Base-by-base conservation (phyloP, 2,797 vertebrate genomes). In the Xenentodon cancila region DNA sequence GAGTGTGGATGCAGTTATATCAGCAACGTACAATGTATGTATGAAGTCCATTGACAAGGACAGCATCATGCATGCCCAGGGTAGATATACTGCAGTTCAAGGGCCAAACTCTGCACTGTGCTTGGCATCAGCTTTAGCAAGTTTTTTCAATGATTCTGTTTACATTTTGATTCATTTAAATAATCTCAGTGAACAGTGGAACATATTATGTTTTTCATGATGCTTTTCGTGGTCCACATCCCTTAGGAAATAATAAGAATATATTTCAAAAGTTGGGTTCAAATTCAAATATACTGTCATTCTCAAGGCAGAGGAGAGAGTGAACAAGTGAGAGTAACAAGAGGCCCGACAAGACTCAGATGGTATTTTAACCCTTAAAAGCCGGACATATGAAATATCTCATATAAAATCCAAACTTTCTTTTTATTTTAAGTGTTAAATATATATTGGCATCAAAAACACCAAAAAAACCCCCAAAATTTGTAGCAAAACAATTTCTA, bases 101-200 rank as follows among this genome's bases (percentile, higher is more conserved):
- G 40, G 50, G 64, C 37, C 49, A 61, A 65, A 56, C 71, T 47
- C 43, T 42, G 56, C 59, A 56, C 62, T 16, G 53, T 22, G 32
- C 59, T 74, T 62, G 52, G 56, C 73, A 73, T 80, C 42, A 56
- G 77, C 68, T 64, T 67, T 59, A 59, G 74, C 56, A 69, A 66
- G 63, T 44, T 65, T 47, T 71, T 79, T 80, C 74, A 84, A 88
- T 84, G 77, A 89, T 76, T 77, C 73, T 73, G 80, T 85, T 82
- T 84, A 85, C 84, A 79, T 84, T 88, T 82, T 84, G 79, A 88
- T 84, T 89, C 68, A 84, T 88, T 87, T 75, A 85, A 90, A 89
- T 90, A 74, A 86, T 88, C 79, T 84, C 90, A 88, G 77, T 42
- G 83, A 91, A 87, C 78, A 89, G 89, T 89, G 82, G 77, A 84